Evolutionary conservation across 2,797 vertebrate species (phyloP).

Genomic region (Gymnothorax reevesii): DNA sequence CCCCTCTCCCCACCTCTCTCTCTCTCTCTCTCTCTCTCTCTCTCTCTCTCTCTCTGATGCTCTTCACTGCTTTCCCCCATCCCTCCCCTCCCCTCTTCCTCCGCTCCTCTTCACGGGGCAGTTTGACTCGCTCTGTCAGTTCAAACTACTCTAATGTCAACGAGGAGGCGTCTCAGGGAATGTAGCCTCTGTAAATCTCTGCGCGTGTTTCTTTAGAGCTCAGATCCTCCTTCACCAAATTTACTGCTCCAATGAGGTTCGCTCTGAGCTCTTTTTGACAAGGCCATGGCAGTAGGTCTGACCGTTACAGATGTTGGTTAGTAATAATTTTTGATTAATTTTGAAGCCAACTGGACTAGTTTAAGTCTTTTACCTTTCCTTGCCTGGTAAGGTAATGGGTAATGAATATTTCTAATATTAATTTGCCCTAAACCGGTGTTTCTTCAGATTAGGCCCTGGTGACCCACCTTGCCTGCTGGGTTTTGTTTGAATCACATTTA

Average conservation of each 20-base stretch:
- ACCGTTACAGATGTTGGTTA: neutral
- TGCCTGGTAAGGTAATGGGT: neutral
- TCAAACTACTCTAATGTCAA: neutral
- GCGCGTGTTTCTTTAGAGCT: neutral
- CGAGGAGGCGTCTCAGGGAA: neutral
- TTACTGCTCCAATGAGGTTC: neutral
- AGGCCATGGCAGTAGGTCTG: neutral
- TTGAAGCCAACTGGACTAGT: neutral
- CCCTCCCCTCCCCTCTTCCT: neutral
- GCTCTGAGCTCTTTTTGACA: neutral
- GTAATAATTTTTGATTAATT: neutral
- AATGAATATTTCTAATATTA: neutral
- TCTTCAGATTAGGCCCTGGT: neutral
- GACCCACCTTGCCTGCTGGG: neutral
- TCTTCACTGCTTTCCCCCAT: neutral
- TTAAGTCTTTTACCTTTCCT: too few relatives aligned
- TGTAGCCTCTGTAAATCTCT: neutral
- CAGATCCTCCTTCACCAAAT: neutral
- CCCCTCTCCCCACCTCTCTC: neutral
- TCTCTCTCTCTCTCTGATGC: neutral
- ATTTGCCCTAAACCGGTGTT: neutral
- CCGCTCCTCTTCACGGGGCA: neutral
- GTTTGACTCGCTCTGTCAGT: constrained; percentile 12
- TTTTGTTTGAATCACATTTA: too few relatives aligned
- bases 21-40: neutral